Conservation (phyloP, 2,888 invertebrate genomes). For the Cosmorhoe ocellata region DNA sequence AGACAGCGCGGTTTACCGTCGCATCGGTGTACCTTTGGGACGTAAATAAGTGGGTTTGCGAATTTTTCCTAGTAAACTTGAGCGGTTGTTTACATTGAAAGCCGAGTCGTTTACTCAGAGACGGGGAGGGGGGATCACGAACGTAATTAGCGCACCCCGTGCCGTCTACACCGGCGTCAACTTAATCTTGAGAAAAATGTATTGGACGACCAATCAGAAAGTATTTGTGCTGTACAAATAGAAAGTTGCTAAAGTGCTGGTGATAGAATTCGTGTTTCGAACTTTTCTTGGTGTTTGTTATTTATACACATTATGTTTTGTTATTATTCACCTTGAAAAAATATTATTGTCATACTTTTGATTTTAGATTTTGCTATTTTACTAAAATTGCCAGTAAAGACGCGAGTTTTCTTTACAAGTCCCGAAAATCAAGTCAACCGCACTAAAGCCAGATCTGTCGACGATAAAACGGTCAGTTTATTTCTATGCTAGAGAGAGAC, state of each 20-base stretch:
- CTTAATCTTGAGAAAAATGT: slow-evolving; percentile 57
- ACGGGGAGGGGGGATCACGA: slow-evolving; percentile 58
- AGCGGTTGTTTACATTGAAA: slow-evolving; percentile 76
- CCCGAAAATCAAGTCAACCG: slow-evolving; percentile 42
- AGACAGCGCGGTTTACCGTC: slow-evolving; percentile 47
- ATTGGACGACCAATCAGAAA: slow-evolving; percentile 50
- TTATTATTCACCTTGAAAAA: slow-evolving; percentile 3
- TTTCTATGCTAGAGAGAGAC: slow-evolving; percentile 65
- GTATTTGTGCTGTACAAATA: slow-evolving; percentile 46
- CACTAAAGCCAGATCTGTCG: slow-evolving; percentile 43
- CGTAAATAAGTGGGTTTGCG: slow-evolving; percentile 74
- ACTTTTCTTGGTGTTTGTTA: slow-evolving; percentile 31
- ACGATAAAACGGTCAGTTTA: slow-evolving; percentile 60
- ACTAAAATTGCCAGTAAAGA: too few species aligned
- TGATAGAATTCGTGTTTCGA: slow-evolving; percentile 35
- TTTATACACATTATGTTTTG: slow-evolving; percentile 11
- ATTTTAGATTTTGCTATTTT: too few species aligned
- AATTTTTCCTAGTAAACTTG: slow-evolving; percentile 76
- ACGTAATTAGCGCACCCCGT: slow-evolving; percentile 73
- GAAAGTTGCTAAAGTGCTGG: slow-evolving; percentile 35
- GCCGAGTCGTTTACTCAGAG: slow-evolving; percentile 73
- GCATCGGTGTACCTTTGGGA: slow-evolving; percentile 61
- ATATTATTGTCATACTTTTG: too few species aligned
- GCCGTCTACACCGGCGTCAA: slow-evolving; percentile 55
- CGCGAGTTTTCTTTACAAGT: slow-evolving; percentile 8